A percentile compares a stretch with the other conserved stretches of the same genome.
These are phyloP conservation scores for Centruroides sculpturatus DNA, from an alignment of 1,140 invertebrate species.

Conservation along the genomic window DNA sequence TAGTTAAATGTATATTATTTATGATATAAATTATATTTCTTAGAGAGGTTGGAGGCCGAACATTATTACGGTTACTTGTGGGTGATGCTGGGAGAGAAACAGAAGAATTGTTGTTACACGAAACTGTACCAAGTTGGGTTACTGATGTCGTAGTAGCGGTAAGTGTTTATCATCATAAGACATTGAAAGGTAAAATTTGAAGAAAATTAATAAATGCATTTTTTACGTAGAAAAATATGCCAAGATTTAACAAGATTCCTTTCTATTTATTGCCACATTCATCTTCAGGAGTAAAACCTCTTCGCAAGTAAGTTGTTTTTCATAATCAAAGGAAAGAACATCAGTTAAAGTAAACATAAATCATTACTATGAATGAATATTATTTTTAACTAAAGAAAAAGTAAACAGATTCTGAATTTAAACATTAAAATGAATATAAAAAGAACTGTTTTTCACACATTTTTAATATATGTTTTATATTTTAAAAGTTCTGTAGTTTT, in stretches of 20 bases:
- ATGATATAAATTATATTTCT: constrained; percentile 5
- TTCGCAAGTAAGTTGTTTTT: constrained; percentile 62
- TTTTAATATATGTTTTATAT: no score
- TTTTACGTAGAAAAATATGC: constrained; percentile 53
- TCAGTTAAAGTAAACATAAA: no score
- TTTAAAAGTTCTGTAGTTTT: no score
- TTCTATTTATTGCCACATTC: constrained; percentile 91
- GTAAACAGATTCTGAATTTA: no score
- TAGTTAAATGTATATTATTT: no score
- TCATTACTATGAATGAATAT: no score
- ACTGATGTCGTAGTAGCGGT: constrained; percentile 80
- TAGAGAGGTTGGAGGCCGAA: constrained; percentile 88
- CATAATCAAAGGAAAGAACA: no score
- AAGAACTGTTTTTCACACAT: no score
- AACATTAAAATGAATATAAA: no score
- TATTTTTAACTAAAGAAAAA: no score
- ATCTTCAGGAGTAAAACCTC: constrained; percentile 71
- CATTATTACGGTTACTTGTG: constrained; percentile 75
- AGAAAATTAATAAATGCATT: not conserved
- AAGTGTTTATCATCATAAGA: constrained; percentile 11
- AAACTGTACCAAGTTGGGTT: constrained; percentile 93
- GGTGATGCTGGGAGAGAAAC: constrained; percentile 90
- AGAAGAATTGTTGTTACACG: constrained; percentile 79
- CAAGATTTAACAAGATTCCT: constrained; percentile 93
- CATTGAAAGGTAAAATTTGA: not conserved